phyloP scores from a whole-genome alignment of 2,797 vertebrate genomes.

The Oreortyx pictus region DNA sequence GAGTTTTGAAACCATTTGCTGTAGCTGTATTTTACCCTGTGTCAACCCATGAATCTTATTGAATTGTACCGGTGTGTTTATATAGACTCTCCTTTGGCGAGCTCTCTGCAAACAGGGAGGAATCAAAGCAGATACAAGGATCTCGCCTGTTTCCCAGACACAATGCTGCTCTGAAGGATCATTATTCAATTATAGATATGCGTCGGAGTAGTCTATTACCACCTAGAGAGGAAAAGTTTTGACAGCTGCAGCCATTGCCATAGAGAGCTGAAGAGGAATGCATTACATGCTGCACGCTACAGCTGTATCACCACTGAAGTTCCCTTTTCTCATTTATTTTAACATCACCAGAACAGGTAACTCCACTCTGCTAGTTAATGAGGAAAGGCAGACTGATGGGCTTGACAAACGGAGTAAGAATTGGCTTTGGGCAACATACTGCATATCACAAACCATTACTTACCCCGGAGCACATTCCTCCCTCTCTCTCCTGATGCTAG shows the following conservation, averaged over 20 bases:
- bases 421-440: background rate
- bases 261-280: background rate
- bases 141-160: background rate
- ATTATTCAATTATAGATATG: background rate
- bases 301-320: background rate
- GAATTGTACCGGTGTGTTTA: background rate
- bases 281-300: accelerated
- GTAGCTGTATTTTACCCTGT: background rate
- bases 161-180: background rate
- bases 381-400: background rate
- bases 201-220: background rate
- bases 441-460: background rate
- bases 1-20: slow-evolving; percentile 27
- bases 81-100: background rate
- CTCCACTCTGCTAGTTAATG: background rate
- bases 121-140: background rate
- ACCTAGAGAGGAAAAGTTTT: background rate
- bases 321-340: background rate
- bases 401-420: background rate
- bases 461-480: background rate
- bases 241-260: background rate
- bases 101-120: background rate
- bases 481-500: background rate
- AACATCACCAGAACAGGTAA: background rate
- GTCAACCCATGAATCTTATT: background rate